Conservation (phyloP, 2,797 vertebrate genomes). For the Sebastes hubbsi region DNA sequence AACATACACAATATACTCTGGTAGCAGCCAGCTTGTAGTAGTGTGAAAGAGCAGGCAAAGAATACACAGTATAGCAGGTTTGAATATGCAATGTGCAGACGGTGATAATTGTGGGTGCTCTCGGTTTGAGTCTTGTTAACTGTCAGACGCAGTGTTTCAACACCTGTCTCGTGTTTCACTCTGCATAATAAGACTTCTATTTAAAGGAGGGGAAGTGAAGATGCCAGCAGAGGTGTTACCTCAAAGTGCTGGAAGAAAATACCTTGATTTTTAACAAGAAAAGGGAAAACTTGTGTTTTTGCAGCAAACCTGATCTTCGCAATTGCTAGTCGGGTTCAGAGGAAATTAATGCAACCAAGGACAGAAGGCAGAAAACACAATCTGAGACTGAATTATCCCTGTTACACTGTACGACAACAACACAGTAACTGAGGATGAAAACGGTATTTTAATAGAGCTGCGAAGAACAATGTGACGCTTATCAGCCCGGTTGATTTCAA, state of each 20-base stretch:
- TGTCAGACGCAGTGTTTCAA: slow-evolving; percentile 75
- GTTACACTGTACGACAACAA: neutral
- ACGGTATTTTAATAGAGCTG: slow-evolving; percentile 17
- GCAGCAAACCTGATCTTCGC: slow-evolving; percentile 1
- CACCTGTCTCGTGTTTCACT: slow-evolving; percentile 80
- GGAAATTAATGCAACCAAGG: slow-evolving; percentile 32
- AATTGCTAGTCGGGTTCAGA: neutral
- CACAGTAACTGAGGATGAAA: slow-evolving; percentile 12
- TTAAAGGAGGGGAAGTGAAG: slow-evolving; percentile 76
- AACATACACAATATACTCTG: neutral
- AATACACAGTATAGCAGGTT: slow-evolving; percentile 52
- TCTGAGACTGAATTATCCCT: slow-evolving; percentile 24
- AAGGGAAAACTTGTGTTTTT: slow-evolving; percentile 35
- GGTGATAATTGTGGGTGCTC: slow-evolving; percentile 81
- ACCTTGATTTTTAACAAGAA: slow-evolving; percentile 56
- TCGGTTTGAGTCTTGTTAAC: slow-evolving; percentile 73
- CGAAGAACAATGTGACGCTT: slow-evolving; percentile 8
- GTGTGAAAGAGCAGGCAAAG: slow-evolving; percentile 44
- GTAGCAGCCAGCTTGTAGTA: slow-evolving; percentile 9
- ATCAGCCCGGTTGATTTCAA: slow-evolving; percentile 28
- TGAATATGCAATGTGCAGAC: slow-evolving; percentile 74
- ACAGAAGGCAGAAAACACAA: slow-evolving; percentile 5
- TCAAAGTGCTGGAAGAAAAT: slow-evolving; percentile 70
- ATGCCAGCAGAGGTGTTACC: slow-evolving; percentile 74
- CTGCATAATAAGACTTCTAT: slow-evolving; percentile 82